phyloP scores from a whole-genome alignment of 2,888 invertebrate genomes.

The Neoascia interrupta region DNA sequence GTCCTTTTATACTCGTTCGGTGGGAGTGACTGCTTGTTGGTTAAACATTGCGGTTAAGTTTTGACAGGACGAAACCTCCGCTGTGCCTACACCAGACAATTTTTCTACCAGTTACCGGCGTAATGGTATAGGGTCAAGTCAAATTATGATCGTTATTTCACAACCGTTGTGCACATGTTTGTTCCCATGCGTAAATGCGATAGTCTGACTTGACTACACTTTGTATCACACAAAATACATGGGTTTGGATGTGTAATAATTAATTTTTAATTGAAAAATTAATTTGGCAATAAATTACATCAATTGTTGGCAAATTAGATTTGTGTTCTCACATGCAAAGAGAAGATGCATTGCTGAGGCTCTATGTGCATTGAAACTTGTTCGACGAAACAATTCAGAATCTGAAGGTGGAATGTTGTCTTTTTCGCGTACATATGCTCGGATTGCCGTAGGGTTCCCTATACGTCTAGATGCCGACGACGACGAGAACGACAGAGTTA shows the following conservation, averaged over 20 bases:
- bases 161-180: conserved; percentile 35
- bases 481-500: conserved; percentile 70
- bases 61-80: too few species aligned
- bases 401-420: conserved; percentile 52
- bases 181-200: conserved; percentile 48
- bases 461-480: conserved; percentile 48
- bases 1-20: conserved; percentile 19
- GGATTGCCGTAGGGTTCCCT: conserved; percentile 54
- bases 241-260: conserved; percentile 38
- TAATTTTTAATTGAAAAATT: conserved; percentile 64
- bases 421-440: conserved; percentile 58
- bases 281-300: conserved; percentile 67
- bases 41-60: conserved; percentile 66
- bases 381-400: conserved; percentile 36
- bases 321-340: conserved; percentile 12
- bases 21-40: conserved; percentile 63
- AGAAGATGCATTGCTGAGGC: conserved; percentile 7
- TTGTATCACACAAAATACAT: not conserved
- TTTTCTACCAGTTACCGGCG: not conserved
- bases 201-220: not conserved
- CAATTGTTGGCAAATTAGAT: conserved; percentile 63
- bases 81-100: too few species aligned
- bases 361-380: conserved; percentile 30
- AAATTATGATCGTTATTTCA: conserved; percentile 17
- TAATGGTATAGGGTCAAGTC: not conserved